Base-by-base conservation (phyloP, 2,888 invertebrate species). In the Chymomyza caudatula region DNA sequence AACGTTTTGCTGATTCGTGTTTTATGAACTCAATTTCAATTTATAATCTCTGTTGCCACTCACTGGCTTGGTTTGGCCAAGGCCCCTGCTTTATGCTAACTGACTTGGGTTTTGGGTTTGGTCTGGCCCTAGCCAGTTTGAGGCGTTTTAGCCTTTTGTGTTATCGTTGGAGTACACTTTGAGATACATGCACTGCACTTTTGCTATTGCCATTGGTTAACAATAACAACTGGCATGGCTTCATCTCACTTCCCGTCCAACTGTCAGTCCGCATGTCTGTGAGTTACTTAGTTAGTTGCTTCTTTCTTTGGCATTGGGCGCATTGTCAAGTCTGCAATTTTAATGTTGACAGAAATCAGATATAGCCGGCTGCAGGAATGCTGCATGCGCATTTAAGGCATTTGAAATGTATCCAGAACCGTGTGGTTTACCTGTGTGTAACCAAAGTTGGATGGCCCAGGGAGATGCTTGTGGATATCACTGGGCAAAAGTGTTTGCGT, bases 11-110 rank as follows among this genome's bases (percentile, higher is more conserved):
- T 86, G 87, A 88, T 87, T 88, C 88, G 88, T 87, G 87, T 88
- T 88, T 88, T 88, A 88, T 88, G 88, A 87, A 88, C 88, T 87
- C 88, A 88, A 88, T 87, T 87, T 87, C 88, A 87, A 87, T 87
- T 87, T 86, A 85, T 86, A 85, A 88, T 87, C 87, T 87, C 71
- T 75, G 81, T 77, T 81, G 84, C 86, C 84, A 86, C 85, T 84
- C 84, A 86, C 71, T 78, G 78, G 71, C 69, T 68, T 37, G 29
- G 29, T 37, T 37, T 52, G 63, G 63, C 72, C 63, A 52, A 60
- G 65, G 29, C 60, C 52, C 43, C 44, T 19, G 19, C 43, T 4
- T 13, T 37, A 2, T 5, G 61, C 15, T 23, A 3, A 52, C 55
- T 56, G 47, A 37, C 60, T 52, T 19, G 19, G 29, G 49, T 61